phyloP scores from a whole-genome alignment of 2,113 vertebrate genomes.

The Pundamilia nyererei region DNA sequence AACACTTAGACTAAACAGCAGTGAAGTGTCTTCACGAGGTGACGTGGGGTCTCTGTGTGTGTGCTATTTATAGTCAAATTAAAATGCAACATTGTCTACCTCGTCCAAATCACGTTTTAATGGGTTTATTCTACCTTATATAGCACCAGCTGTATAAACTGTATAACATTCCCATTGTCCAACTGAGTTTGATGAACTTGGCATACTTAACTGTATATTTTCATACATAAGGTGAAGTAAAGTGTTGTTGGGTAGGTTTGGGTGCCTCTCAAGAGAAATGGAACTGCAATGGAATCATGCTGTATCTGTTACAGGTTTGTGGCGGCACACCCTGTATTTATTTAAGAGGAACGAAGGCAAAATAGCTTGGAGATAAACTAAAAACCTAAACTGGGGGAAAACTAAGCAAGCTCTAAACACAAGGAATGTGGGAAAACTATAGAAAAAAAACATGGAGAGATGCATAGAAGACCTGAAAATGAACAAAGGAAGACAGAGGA shows the following conservation, averaged over 20 bases:
- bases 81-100: neutral
- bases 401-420: neutral
- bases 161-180: neutral
- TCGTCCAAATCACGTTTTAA: fast-evolving
- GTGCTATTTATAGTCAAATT: neutral
- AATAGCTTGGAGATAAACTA: neutral
- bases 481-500: neutral
- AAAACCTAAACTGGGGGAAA: neutral
- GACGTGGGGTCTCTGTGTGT: neutral
- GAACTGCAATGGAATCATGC: neutral
- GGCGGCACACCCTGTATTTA: neutral
- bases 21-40: neutral
- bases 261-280: neutral
- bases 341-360: neutral
- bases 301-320: neutral
- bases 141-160: neutral
- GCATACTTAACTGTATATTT: neutral
- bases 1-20: neutral
- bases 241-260: neutral
- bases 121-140: neutral
- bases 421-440: fast-evolving
- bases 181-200: neutral
- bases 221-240: neutral
- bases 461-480: neutral
- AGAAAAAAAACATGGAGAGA: neutral